A percentile compares a stretch with the other conserved stretches of the same genome.
Evolutionary conservation across 2,888 invertebrate species (phyloP).

Genomic region (Ischnus inquisitorius): DNA sequence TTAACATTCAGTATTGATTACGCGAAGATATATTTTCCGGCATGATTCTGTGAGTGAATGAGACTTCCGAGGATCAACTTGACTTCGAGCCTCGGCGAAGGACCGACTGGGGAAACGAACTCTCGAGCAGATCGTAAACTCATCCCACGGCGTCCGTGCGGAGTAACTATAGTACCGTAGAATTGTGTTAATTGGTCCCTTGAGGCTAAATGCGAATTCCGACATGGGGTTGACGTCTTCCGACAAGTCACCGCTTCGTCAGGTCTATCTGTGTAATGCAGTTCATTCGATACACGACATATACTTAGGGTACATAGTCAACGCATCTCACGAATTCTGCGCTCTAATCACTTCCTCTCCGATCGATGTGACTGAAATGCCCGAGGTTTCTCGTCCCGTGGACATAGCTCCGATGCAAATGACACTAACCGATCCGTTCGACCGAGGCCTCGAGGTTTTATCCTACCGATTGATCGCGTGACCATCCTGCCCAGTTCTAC

Average conservation of each 20-base stretch:
- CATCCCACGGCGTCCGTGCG: conserved; percentile 3
- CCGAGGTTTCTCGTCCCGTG: conserved; percentile 19
- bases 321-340: conserved; percentile 17
- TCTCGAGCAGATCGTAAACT: conserved; percentile 3
- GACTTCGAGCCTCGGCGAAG: background rate
- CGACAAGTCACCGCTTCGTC: conserved; percentile 26
- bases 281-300: background rate
- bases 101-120: conserved; percentile 3
- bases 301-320: conserved; percentile 28
- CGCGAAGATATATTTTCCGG: background rate
- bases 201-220: conserved; percentile 33
- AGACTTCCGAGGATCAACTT: background rate
- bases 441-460: conserved; percentile 19
- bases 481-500: conserved; percentile 30
- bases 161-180: background rate
- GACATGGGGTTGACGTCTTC: conserved; percentile 37
- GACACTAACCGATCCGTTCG: conserved; percentile 45
- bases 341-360: conserved; percentile 45
- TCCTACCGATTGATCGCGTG: conserved; percentile 53
- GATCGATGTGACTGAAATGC: conserved; percentile 23
- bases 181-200: conserved; percentile 48
- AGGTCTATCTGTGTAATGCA: background rate
- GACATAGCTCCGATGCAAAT: conserved; percentile 42
- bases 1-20: too few species aligned
- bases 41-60: background rate